Base-by-base conservation (phyloP, 2,797 vertebrate species). In the Diplodus puntazzo region DNA sequence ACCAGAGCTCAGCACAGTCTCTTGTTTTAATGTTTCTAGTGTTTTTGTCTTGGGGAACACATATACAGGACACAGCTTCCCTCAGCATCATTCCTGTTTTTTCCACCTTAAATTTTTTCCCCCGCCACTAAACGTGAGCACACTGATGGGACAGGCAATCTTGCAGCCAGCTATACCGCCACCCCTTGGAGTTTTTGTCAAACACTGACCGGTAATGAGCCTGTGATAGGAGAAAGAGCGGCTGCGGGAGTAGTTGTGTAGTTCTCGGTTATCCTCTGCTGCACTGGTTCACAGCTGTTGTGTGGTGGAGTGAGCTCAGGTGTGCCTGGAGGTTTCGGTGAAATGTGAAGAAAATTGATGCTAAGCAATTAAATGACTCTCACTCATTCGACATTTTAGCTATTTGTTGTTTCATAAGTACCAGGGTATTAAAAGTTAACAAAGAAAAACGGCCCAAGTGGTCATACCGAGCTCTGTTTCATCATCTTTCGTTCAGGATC, bases 81-180 rank as follows among this genome's bases (percentile, higher is more conserved):
- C 86, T 80, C 89, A 75, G 85, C 91, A 82, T 86, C 87, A n/a
- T 90, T 85, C 77, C 78, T 68, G 81, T 75, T 88, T 81, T 82
- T 66, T 74, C 69, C 43, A 55, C 63, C 69, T 80, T 79, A 86
- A 77, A 86, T 90, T 80, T 10, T 86, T 88, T 83, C 71, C 90
- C 90, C 60, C 87, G 86, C 74, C 75, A 48, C 87, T 70, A 81
- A 89, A 94, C 92, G 92, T 94, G 93, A 93, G 90, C 63, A 42
- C 81, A 79, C 89, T 81, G 84, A 92, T 60, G 75, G 70, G 62
- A 88, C 78, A 81, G 86, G n/a, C 92, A 93, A 93, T 94, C 88
- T 92, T 88, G 78, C 79, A 72, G 77, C 75, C 84, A 43, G 87
- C 82, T 81, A 39, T 39, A 77, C 87, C 17, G 61, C 84, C 67